These are phyloP conservation scores for Clarias macrocephalus DNA, from an alignment of 2,113 vertebrate species.

Conservation along the genomic window DNA sequence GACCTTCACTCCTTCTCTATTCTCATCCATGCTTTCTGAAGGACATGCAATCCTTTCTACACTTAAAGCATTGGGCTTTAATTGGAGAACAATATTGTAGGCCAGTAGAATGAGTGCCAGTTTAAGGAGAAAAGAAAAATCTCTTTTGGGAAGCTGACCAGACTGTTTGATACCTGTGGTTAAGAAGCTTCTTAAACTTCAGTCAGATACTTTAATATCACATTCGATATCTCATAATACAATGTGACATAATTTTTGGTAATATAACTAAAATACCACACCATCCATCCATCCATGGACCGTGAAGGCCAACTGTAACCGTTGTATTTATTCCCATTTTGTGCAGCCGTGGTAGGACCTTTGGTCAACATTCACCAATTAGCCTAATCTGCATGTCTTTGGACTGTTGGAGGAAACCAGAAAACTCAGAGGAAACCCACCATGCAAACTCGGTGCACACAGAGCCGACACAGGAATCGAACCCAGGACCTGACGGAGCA, in stretches of 20 bases:
- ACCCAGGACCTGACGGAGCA: too few relatives aligned
- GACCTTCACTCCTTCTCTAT: slow-evolving; percentile 29
- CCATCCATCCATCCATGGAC: too few relatives aligned
- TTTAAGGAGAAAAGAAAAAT: neutral
- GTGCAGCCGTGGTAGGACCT: too few relatives aligned
- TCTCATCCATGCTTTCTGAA: slow-evolving; percentile 16
- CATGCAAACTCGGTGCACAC: too few relatives aligned
- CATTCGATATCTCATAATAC: neutral
- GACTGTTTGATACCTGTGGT: neutral
- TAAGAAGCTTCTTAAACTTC: neutral
- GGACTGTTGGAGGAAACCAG: too few relatives aligned
- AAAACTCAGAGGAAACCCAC: too few relatives aligned
- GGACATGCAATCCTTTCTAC: neutral
- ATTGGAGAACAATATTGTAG: neutral
- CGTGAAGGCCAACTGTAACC: too few relatives aligned
- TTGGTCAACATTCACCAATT: too few relatives aligned
- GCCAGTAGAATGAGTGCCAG: neutral
- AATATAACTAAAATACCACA: neutral
- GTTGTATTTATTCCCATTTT: too few relatives aligned
- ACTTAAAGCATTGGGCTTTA: neutral
- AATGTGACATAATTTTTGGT: neutral
- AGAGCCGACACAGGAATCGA: too few relatives aligned
- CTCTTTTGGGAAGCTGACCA: neutral
- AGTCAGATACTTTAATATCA: neutral
- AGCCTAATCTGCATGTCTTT: too few relatives aligned